Conservation (phyloP, 37 sponge, comb jelly and placozoan genomes). For the Hexactinellida sp. region DNA sequence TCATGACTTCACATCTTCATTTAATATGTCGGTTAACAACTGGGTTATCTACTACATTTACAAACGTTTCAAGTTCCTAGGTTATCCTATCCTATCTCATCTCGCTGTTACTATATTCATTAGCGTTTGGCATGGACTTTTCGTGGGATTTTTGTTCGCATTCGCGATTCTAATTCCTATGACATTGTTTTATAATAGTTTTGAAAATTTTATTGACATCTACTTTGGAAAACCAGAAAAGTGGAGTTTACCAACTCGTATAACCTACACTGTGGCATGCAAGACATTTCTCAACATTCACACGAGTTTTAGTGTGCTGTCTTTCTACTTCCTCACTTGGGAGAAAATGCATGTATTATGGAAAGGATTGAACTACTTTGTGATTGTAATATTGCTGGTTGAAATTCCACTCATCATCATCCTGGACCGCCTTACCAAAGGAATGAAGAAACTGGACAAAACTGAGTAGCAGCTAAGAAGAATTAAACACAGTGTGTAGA, state of each 20-base stretch:
- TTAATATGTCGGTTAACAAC: not conserved
- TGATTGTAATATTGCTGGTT: not conserved
- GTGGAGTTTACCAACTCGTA: not conserved
- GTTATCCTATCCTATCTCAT: conserved; percentile 37
- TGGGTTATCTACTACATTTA: conserved; percentile 34
- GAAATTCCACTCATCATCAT: not conserved
- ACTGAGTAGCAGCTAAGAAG: too few relatives aligned
- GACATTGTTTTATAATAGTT: not conserved
- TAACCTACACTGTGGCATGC: not conserved
- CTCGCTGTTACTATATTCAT: conserved; percentile 43
- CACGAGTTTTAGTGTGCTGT: not conserved
- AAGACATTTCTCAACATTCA: not conserved
- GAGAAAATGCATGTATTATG: not conserved
- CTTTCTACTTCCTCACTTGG: not conserved
- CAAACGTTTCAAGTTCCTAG: conserved; percentile 56
- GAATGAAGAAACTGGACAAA: too few relatives aligned
- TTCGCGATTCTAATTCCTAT: not conserved
- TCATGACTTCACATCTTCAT: not conserved
- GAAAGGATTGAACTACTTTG: not conserved
- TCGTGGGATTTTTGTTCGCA: conserved; percentile 51
- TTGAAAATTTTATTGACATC: not conserved
- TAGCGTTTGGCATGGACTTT: conserved; percentile 77
- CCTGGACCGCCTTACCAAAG: not conserved
- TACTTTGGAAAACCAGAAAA: not conserved
- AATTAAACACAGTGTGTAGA: too few relatives aligned